Percentiles rank a stretch among this genome's conserved stretches.
Conservation (phyloP, 2,797 vertebrate species). For the Chromobotia macracanthus region DNA sequence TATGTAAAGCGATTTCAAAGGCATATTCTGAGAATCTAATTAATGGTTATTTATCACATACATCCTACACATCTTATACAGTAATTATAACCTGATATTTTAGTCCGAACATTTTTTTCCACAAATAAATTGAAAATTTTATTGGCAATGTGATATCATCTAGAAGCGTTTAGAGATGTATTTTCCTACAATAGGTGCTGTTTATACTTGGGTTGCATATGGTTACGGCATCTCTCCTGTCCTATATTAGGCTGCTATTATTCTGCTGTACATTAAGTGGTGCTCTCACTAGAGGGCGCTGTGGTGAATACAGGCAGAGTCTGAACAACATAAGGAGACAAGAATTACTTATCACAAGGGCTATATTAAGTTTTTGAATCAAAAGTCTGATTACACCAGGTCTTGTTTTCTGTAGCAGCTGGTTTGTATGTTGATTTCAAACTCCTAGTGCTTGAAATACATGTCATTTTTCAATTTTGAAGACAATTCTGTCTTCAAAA, state of each 20-base stretch:
- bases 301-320: slow-evolving; percentile 37
- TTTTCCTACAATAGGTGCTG: not conserved
- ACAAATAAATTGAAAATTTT: not conserved
- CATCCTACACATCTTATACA: not conserved
- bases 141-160: not conserved
- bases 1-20: slow-evolving; percentile 14
- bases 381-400: not conserved
- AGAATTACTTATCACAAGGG: not conserved
- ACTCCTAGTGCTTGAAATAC: not conserved
- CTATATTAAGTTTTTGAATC: not conserved
- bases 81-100: not conserved
- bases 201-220: not conserved
- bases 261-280: not conserved
- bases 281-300: slow-evolving; percentile 60
- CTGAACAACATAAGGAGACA: not conserved
- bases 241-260: not conserved
- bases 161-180: not conserved
- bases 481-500: not conserved
- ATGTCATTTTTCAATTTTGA: too few relatives aligned
- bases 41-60: slow-evolving; percentile 35
- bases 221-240: not conserved
- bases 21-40: slow-evolving; percentile 35
- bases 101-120: not conserved
- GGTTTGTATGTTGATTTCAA: not conserved
- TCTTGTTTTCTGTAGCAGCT: not conserved